Percentiles rank a stretch among this genome's conserved stretches.
These are phyloP conservation scores for Acanthornis magna DNA, from an alignment of 2,797 vertebrate species.

Conservation along the genomic window DNA sequence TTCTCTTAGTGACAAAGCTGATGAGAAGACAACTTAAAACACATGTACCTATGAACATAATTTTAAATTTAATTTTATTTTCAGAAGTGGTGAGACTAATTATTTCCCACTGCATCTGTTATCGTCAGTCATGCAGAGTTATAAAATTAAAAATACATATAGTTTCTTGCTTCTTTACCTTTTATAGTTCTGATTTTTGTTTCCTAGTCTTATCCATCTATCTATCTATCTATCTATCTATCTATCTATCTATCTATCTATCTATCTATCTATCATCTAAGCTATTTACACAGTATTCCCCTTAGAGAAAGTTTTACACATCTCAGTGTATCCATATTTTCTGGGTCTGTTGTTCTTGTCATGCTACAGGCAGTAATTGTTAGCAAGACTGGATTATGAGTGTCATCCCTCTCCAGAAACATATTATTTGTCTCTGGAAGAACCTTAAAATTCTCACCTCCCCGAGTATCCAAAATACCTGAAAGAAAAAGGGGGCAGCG, in stretches of 20 bases:
- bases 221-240: not conserved
- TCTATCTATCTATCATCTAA: not conserved
- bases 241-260: not conserved
- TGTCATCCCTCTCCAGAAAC: not conserved
- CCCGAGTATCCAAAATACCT: not conserved
- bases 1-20: not conserved
- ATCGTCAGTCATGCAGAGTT: not conserved
- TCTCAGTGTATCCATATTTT: not conserved
- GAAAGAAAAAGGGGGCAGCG: not conserved
- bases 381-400: not conserved
- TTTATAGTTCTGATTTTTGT: not conserved
- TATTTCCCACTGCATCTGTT: not conserved
- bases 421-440: not conserved
- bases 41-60: accelerated
- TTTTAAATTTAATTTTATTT: not conserved
- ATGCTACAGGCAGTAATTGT: not conserved
- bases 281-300: not conserved
- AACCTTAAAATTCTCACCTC: not conserved
- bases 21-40: not conserved
- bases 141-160: not conserved
- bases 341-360: not conserved
- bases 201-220: not conserved
- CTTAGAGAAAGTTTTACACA: not conserved
- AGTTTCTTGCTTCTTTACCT: not conserved
- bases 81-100: not conserved